Evolutionary conservation across 1,140 invertebrate species (phyloP).

Genomic region (Cryptotermes secundus): DNA sequence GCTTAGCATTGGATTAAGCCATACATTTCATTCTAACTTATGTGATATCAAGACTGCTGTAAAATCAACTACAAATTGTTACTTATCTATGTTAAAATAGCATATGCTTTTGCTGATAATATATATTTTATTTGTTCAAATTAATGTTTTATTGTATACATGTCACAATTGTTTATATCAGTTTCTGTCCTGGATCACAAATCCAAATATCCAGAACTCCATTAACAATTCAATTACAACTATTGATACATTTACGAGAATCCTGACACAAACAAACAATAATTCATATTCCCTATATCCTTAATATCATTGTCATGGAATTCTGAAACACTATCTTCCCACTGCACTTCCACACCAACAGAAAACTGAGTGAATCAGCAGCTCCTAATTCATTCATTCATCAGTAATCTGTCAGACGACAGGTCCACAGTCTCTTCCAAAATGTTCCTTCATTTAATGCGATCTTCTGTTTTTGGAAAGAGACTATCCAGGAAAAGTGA

Average conservation of each 20-base stretch:
- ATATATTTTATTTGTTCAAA: constrained; percentile 13
- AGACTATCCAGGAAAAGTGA: too few species aligned
- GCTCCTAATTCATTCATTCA: too few species aligned
- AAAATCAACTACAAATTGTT: neutral
- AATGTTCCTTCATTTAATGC: too few species aligned
- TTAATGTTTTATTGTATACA: neutral
- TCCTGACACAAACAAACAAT: neutral
- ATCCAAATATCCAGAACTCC: neutral
- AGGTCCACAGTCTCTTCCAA: too few species aligned
- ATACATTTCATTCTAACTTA: constrained; percentile 2
- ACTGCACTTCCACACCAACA: too few species aligned
- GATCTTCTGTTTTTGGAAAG: too few species aligned
- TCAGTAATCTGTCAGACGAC: too few species aligned
- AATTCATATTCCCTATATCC: neutral
- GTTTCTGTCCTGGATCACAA: constrained; percentile 5
- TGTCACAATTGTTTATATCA: neutral
- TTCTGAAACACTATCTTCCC: neutral
- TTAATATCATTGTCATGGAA: neutral
- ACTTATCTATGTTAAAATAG: neutral
- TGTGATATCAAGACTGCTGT: constrained; percentile 4
- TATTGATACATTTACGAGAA: neutral
- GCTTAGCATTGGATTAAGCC: neutral
- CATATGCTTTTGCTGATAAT: neutral
- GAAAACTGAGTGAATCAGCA: too few species aligned
- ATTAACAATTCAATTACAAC: neutral